Base-by-base conservation (phyloP, 2,888 invertebrate genomes). In the Drosophila algonquin region DNA sequence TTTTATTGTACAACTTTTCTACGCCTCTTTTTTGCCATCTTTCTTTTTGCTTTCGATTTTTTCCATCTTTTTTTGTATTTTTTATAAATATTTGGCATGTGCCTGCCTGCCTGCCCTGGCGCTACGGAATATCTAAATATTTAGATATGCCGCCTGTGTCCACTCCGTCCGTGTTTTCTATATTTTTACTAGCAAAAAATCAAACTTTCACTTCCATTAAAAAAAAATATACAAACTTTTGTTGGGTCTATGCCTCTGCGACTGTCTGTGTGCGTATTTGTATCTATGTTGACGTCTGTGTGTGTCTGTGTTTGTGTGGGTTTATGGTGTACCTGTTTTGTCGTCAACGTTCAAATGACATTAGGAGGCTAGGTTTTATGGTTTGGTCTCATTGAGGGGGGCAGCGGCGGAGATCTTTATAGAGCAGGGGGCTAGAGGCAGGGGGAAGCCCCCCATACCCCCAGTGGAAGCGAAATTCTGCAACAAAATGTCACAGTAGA, bases 131-230 rank as follows among this genome's bases (percentile, higher is more conserved):
- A 40, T 40, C 40, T n/a, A 70, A 70, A 74, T 78, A 59, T 75
- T 79, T 72, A 75, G 73, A 71, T 73, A 70, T 75, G 73, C 75
- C 75, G 72, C 77, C 46, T 75, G 78, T 87, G 73, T 87, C 69
- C 81, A 72, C 24, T 30, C 67, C 62, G 67, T 54, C 67, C 62
- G 67, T 54, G 44, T 60, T 69, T 69, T 61, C 70, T 63, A 32
- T 62, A 57, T 82, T 76, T 87, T 72, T 69, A 81, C 70, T 67
- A 75, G 78, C 88, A 75, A 71, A 81, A 80, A 83, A 62, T 40
- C 40, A 77, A 80, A 83, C 83, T 83, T 83, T 83, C 83, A 83
- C 83, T 83, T 83, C 88, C 83, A 83, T 83, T 83, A 88, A 88
- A 40, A 0, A 14, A 40, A 87, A 63, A 74, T 46, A 57, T 64